These are phyloP conservation scores for Acanthisitta chloris DNA, from an alignment of 2,113 vertebrate species.

Conservation along the genomic window DNA sequence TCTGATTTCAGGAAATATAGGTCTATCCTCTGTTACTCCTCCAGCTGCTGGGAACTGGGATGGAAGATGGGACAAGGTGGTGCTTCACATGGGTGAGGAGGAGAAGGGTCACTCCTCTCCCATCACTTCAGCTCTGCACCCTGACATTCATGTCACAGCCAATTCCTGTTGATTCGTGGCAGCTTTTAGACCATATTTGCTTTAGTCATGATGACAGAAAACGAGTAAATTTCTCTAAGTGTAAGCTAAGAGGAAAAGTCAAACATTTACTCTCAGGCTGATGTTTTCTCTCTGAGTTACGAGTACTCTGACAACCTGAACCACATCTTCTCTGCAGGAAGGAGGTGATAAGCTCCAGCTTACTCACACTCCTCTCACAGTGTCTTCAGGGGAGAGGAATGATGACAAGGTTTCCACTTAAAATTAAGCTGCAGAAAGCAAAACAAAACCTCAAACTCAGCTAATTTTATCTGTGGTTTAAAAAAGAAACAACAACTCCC, in stretches of 20 bases:
- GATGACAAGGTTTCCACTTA: slow-evolving; percentile 20
- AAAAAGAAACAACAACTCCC: neutral
- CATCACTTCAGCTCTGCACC: neutral
- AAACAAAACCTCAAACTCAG: slow-evolving; percentile 5
- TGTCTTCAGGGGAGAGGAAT: neutral
- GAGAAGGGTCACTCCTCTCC: neutral
- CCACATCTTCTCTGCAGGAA: neutral
- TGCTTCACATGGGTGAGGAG: neutral
- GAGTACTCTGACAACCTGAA: neutral
- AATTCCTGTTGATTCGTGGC: neutral
- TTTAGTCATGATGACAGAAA: neutral
- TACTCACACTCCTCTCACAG: neutral
- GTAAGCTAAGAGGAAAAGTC: neutral
- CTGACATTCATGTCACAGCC: too few species aligned
- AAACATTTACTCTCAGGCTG: neutral
- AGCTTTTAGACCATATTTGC: neutral
- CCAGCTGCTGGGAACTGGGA: neutral
- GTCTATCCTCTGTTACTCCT: neutral
- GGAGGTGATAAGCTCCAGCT: neutral
- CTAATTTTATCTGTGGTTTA: slow-evolving; percentile 42
- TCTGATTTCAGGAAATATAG: rapidly evolving
- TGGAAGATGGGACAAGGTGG: neutral
- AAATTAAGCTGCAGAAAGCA: slow-evolving; percentile 25
- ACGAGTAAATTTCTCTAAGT: neutral
- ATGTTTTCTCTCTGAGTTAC: neutral